These are phyloP conservation scores for Sebastes paucispinis DNA, from an alignment of 2,797 vertebrate genomes.

Conservation along the genomic window DNA sequence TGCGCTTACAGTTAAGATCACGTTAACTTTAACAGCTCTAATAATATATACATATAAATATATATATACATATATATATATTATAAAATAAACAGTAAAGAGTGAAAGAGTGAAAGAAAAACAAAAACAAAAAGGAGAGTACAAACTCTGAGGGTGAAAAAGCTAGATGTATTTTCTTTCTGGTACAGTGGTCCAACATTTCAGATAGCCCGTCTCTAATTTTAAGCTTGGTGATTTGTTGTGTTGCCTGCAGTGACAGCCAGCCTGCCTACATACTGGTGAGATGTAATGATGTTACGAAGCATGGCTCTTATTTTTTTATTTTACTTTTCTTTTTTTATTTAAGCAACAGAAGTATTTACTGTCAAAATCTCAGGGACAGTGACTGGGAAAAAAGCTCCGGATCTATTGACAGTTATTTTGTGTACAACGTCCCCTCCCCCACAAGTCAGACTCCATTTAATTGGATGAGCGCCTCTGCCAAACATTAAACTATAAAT, in stretches of 20 bases:
- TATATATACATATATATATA: neutral
- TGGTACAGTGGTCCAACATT: slow-evolving; percentile 34
- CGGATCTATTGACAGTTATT: slow-evolving; percentile 30
- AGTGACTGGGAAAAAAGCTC: slow-evolving; percentile 3
- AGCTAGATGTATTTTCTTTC: slow-evolving; percentile 9
- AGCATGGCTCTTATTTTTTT: neutral
- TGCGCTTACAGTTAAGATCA: too few species aligned
- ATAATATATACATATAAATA: neutral
- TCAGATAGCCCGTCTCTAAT: slow-evolving; percentile 26
- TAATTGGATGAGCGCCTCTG: slow-evolving; percentile 8
- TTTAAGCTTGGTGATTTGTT: slow-evolving; percentile 27
- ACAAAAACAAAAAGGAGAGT: neutral
- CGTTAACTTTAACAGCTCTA: too few species aligned
- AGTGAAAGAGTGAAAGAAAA: neutral
- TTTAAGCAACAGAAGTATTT: slow-evolving; percentile 3
- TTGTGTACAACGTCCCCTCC: slow-evolving; percentile 1
- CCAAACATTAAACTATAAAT: slow-evolving; percentile 52
- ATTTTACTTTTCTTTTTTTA: neutral
- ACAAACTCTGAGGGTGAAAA: neutral
- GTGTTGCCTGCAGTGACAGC: slow-evolving; percentile 35
- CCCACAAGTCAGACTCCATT: slow-evolving; percentile 18
- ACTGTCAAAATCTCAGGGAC: slow-evolving; percentile 8
- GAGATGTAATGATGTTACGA: slow-evolving; percentile 28
- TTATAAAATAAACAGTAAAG: too few species aligned
- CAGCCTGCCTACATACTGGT: slow-evolving; percentile 12